These are phyloP conservation scores for Fundulus diaphanus DNA, from an alignment of 2,797 vertebrate species.

Conservation along the genomic window DNA sequence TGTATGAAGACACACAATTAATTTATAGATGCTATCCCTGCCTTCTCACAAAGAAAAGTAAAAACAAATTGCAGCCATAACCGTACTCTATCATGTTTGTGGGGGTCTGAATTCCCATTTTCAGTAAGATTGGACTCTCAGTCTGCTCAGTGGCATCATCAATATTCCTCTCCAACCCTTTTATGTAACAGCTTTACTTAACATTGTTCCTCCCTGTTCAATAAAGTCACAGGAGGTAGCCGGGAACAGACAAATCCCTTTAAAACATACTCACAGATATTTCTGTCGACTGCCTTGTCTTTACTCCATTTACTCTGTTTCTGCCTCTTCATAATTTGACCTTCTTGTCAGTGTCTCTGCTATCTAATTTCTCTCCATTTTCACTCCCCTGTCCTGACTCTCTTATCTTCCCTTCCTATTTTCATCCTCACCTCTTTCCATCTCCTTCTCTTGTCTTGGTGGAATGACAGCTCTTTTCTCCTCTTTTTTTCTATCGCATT, in stretches of 20 bases:
- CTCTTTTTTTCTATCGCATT: constrained; percentile 18
- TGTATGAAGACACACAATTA: not conserved
- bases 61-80: not conserved
- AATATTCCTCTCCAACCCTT: constrained; percentile 53
- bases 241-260: constrained; percentile 33
- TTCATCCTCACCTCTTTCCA: constrained; percentile 26
- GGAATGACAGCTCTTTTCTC: constrained; percentile 20
- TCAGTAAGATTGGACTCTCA: constrained; percentile 25
- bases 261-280: constrained; percentile 26
- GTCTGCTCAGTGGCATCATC: constrained; percentile 41
- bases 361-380: constrained; percentile 52
- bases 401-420: constrained; percentile 50
- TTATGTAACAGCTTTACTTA: constrained; percentile 51
- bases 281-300: constrained; percentile 16
- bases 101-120: constrained; percentile 26
- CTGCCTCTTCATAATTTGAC: constrained; percentile 29
- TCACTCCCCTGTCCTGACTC: constrained; percentile 24
- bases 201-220: constrained; percentile 42
- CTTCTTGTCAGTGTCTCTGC: constrained; percentile 17
- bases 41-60: constrained; percentile 1
- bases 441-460: constrained; percentile 16
- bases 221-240: constrained; percentile 36
- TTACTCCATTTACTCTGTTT: constrained; percentile 23
- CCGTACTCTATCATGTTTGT: constrained; percentile 23
- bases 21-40: constrained; percentile 1